Conservation (phyloP, 2,113 vertebrate genomes). For the Hippocampus mohnikei region DNA sequence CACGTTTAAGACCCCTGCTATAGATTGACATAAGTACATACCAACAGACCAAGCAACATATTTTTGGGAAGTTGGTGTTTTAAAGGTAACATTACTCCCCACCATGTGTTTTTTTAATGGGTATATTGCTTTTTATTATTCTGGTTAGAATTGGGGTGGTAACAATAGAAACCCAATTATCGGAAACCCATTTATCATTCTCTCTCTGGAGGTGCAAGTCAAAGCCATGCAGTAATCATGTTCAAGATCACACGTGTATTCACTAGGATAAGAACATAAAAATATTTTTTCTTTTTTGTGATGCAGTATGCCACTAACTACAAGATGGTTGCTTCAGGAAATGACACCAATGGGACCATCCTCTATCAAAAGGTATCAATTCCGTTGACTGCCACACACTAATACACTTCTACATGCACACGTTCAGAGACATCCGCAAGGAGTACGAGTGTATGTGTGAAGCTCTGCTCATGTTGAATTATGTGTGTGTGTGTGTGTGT, state of each 20-base stretch:
- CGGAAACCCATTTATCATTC: neutral
- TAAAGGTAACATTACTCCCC: no score
- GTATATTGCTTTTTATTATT: no score
- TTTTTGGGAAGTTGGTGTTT: no score
- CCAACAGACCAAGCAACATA: no score
- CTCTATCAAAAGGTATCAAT: slow-evolving; percentile 82
- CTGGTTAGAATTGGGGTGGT: no score
- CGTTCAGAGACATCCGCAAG: neutral
- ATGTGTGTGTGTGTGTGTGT: no score
- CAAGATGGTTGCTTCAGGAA: slow-evolving; percentile 67
- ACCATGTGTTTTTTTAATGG: no score
- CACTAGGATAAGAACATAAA: neutral
- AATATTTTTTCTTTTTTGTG: slow-evolving; percentile 19
- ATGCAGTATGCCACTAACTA: slow-evolving; percentile 88
- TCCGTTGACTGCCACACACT: neutral
- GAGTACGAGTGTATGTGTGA: neutral
- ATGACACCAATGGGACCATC: slow-evolving; percentile 77
- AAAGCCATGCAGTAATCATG: neutral
- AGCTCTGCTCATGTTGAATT: neutral
- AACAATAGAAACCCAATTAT: neutral
- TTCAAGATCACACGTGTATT: neutral
- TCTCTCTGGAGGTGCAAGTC: neutral
- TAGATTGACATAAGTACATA: no score
- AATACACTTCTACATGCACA: neutral
- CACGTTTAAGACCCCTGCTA: no score